Evolutionary conservation across 2,888 invertebrate species (phyloP), one percentile per base, ranked within the genome.

Genomic region (Metacarcinus magister): DNA sequence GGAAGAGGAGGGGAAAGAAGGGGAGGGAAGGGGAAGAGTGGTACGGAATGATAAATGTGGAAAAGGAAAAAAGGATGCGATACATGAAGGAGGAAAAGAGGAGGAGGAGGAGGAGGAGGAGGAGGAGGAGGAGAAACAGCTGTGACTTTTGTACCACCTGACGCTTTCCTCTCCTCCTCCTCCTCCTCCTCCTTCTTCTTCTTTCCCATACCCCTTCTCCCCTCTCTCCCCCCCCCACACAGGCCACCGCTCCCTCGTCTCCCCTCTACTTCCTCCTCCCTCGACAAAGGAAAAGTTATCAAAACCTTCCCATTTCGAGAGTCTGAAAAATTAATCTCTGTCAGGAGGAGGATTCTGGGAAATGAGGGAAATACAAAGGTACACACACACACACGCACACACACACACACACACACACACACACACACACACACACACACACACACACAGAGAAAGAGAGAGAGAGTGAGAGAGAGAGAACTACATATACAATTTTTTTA

Each of bases 391-490:
- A 67, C 67, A 67, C 67, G 23, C 67, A 67, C 67, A 67, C 67
- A 67, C 67, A 67, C 67, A 67, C 67, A 67, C 67, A 67, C 67
- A 67, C 67, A 67, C 67, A 67, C 67, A 67, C 67, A 67, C 67
- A 67, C 67, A 67, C 67, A 67, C 67, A 60, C 60, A 60, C 8
- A 60, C 8, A 60, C 8, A 60, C 8, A 60, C 8, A 60, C 8
- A 60, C 8, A 60, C 8, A 60, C 8, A 60, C 8, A 60, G 19
- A 19, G 16, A 60, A 2, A 60, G 16, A 60, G 16, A 60, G 60
- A 10, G 60, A 60, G 46, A 46, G 46, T 7, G 46, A 46, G 46
- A 46, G 46, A 46, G 46, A 46, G 46, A 67, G 3, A 54, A 7
- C 1, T 10, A 67, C 67, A 8, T 10, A 1, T 2, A 60, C 10